phyloP scores from a whole-genome alignment of 1,140 invertebrate genomes.

The Temnothorax curvispinosus region DNA sequence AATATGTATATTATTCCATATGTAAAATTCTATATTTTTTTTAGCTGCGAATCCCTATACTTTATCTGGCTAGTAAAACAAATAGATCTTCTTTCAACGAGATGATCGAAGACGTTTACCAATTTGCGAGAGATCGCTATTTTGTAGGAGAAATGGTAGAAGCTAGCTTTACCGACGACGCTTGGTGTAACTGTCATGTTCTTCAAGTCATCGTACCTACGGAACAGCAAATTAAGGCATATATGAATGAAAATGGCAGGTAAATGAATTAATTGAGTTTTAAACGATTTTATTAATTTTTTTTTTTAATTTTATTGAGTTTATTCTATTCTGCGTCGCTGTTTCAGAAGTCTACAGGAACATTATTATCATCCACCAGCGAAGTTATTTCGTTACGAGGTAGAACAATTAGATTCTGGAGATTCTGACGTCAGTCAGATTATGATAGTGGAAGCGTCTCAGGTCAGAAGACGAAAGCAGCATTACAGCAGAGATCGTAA shows the following conservation, averaged over 20 bases:
- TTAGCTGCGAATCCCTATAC: constrained; percentile 91
- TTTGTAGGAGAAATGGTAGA: constrained; percentile 97
- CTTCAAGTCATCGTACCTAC: constrained; percentile 88
- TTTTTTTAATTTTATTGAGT: background rate
- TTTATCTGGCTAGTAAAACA: constrained; percentile 93
- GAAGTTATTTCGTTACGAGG: constrained; percentile 91
- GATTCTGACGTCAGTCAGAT: constrained; percentile 87
- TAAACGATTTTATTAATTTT: constrained; percentile 24
- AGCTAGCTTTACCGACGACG: constrained; percentile 89
- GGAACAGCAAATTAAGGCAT: constrained; percentile 85
- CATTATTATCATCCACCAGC: constrained; percentile 86
- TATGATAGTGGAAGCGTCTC: constrained; percentile 88
- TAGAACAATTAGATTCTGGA: constrained; percentile 89
- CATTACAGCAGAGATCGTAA: constrained; percentile 93
- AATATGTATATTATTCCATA: background rate
- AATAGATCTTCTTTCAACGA: constrained; percentile 93
- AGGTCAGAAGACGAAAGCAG: constrained; percentile 93
- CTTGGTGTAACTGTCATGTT: constrained; percentile 89
- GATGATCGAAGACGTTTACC: constrained; percentile 95
- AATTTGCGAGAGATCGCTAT: constrained; percentile 94
- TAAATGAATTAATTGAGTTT: constrained; percentile 51
- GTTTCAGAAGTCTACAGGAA: constrained; percentile 80
- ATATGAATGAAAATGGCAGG: constrained; percentile 77
- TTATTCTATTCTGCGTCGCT: background rate
- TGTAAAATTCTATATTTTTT: constrained; percentile 1